These are phyloP conservation scores for Pangasius mekongensis DNA, from an alignment of 2,797 vertebrate species.

Conservation along the genomic window DNA sequence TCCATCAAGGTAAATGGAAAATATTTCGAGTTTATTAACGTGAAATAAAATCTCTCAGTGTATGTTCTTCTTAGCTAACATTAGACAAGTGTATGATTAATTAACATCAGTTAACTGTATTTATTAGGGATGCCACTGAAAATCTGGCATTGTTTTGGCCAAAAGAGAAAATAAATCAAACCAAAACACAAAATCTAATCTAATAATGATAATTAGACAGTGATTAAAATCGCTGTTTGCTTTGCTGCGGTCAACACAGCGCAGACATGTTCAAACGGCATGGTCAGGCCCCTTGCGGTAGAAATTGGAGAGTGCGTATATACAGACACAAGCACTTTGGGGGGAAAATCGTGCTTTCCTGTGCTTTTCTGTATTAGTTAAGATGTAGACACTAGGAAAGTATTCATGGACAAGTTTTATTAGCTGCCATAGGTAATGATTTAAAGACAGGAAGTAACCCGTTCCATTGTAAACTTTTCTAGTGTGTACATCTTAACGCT, in stretches of 20 bases:
- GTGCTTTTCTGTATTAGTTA: not conserved
- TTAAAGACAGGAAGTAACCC: not conserved
- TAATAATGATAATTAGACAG: not conserved
- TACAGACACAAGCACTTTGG: too few species aligned
- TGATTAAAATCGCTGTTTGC: not conserved
- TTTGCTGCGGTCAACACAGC: not conserved
- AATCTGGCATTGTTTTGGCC: not conserved
- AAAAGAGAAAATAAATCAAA: not conserved
- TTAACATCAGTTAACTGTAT: not conserved
- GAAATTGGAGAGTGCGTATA: too few species aligned
- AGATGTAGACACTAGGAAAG: too few species aligned
- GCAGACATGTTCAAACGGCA: too few species aligned
- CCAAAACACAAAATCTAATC: not conserved
- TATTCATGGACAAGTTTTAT: too few species aligned
- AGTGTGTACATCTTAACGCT: not conserved
- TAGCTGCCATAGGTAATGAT: too few species aligned
- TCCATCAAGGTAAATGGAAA: not conserved
- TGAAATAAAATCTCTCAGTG: not conserved
- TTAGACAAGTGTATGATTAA: too few species aligned
- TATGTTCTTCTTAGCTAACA: too few species aligned
- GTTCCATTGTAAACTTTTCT: not conserved
- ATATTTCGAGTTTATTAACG: too few species aligned
- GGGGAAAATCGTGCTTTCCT: too few species aligned
- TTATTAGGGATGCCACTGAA: not conserved
- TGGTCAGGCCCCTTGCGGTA: too few species aligned